A percentile compares a stretch with the other conserved stretches of the same genome.
phyloP scores from a whole-genome alignment of 2,888 invertebrate species.

The Eupeodes latifasciatus region DNA sequence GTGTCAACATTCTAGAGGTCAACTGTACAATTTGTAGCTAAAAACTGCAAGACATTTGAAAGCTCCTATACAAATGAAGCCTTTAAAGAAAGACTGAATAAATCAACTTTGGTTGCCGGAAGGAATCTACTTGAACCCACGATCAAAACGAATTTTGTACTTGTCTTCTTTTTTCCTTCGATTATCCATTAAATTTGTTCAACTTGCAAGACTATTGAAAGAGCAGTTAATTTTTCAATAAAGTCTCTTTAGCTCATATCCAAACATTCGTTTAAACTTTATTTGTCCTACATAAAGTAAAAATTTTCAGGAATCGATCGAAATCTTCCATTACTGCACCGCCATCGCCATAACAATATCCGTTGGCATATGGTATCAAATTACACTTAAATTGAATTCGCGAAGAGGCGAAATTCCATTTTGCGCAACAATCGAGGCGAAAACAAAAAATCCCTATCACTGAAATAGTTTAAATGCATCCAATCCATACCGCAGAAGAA shows the following conservation, averaged over 20 bases:
- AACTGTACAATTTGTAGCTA: slow-evolving; percentile 16
- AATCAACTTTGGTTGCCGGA: slow-evolving; percentile 24
- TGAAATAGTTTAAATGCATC: slow-evolving; percentile 71
- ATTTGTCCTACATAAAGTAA: slow-evolving; percentile 62
- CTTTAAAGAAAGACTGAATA: slow-evolving; percentile 11
- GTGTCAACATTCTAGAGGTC: slow-evolving; percentile 14
- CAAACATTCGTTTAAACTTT: slow-evolving; percentile 41
- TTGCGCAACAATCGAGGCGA: slow-evolving; percentile 67
- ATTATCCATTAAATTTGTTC: not conserved
- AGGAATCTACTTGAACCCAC: slow-evolving; percentile 9
- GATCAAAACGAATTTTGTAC: not conserved
- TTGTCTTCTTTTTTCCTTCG: not conserved
- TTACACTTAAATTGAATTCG: slow-evolving; percentile 62
- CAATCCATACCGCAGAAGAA: slow-evolving; percentile 17
- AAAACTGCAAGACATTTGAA: not conserved
- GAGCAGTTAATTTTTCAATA: slow-evolving; percentile 21
- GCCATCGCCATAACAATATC: not conserved
- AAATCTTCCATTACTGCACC: not conserved
- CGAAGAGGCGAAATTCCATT: slow-evolving; percentile 59
- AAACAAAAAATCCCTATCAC: slow-evolving; percentile 59
- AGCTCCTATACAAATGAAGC: not conserved
- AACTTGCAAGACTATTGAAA: slow-evolving; percentile 22
- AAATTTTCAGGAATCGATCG: slow-evolving; percentile 49
- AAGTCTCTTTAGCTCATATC: slow-evolving; percentile 11
- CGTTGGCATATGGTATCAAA: slow-evolving; percentile 8